A percentile compares a stretch with the other conserved stretches of the same genome.
These are phyloP conservation scores for Columba livia DNA, from an alignment of 2,113 vertebrate genomes.

Conservation along the genomic window DNA sequence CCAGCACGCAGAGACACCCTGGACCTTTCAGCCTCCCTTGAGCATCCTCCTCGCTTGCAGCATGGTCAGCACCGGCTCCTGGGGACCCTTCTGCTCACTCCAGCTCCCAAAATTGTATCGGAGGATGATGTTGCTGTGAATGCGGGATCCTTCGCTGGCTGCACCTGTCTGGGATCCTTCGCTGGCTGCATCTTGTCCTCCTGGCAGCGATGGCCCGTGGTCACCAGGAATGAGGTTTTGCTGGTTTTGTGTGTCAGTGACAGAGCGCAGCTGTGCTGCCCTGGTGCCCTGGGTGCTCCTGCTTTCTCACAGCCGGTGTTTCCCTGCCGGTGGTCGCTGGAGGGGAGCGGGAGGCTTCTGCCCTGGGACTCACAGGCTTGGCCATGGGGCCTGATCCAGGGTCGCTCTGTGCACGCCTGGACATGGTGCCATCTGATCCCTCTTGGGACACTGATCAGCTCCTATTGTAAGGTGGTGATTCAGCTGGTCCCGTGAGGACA, in stretches of 20 bases:
- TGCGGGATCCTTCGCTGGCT: not conserved
- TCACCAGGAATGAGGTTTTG: not conserved
- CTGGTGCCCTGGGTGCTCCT: not conserved
- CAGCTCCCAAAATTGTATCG: fast-evolving
- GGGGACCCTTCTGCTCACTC: not conserved
- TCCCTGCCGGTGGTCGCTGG: not conserved
- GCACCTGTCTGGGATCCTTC: not conserved
- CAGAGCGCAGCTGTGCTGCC: not conserved
- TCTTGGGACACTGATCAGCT: fast-evolving
- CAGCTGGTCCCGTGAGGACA: not conserved
- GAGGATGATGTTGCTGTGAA: fast-evolving
- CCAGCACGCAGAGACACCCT: not conserved
- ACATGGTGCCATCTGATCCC: not conserved
- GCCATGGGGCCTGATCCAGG: not conserved
- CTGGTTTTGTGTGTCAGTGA: not conserved
- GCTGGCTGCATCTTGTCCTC: not conserved
- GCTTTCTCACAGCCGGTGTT: fast-evolving
- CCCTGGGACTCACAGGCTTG: fast-evolving
- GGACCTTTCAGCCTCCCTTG: not conserved
- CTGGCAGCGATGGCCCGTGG: not conserved
- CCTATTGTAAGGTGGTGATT: not conserved
- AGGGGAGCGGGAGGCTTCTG: not conserved
- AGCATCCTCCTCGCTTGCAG: not conserved
- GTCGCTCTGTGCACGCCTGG: not conserved
- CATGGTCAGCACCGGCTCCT: fast-evolving